A percentile compares a stretch with the other conserved stretches of the same genome.
Conservation (phyloP, 2,113 vertebrate genomes). For the Leucoraja erinaceus region DNA sequence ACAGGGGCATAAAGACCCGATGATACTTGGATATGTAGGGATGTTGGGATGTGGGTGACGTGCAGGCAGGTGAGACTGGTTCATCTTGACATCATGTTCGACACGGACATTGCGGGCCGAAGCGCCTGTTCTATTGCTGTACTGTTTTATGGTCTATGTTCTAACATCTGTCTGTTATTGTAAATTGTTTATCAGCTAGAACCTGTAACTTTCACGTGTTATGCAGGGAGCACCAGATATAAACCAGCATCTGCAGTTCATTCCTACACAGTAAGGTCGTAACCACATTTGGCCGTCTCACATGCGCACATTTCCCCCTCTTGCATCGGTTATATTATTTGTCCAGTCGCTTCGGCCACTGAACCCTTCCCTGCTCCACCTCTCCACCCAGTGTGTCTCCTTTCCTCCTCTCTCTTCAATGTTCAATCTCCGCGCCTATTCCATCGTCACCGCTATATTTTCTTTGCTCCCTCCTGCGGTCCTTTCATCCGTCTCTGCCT, state of each 20-base stretch:
- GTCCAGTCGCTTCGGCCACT: neutral
- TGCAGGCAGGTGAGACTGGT: too few species aligned
- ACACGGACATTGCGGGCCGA: too few species aligned
- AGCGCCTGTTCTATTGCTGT: too few species aligned
- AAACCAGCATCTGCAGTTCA: too few species aligned
- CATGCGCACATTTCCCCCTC: neutral
- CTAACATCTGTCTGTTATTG: neutral
- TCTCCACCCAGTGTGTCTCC: neutral
- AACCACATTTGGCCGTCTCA: neutral
- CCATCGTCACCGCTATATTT: neutral
- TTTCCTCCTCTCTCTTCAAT: too few species aligned
- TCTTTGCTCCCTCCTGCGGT: neutral
- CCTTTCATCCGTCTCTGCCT: too few species aligned
- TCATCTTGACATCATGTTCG: too few species aligned
- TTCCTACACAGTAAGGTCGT: neutral
- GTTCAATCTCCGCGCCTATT: neutral
- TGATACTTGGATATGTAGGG: too few species aligned
- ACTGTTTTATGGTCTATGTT: too few species aligned
- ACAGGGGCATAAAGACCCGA: too few species aligned
- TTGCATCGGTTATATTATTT: neutral
- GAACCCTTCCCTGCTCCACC: neutral
- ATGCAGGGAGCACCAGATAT: too few species aligned
- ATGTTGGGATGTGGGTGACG: too few species aligned
- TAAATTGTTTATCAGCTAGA: slow-evolving; percentile 14
- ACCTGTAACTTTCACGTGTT: neutral